A percentile compares a stretch with the other conserved stretches of the same genome.
These are phyloP conservation scores for Thamnophis elegans DNA, from an alignment of 2,797 vertebrate genomes.

Conservation along the genomic window DNA sequence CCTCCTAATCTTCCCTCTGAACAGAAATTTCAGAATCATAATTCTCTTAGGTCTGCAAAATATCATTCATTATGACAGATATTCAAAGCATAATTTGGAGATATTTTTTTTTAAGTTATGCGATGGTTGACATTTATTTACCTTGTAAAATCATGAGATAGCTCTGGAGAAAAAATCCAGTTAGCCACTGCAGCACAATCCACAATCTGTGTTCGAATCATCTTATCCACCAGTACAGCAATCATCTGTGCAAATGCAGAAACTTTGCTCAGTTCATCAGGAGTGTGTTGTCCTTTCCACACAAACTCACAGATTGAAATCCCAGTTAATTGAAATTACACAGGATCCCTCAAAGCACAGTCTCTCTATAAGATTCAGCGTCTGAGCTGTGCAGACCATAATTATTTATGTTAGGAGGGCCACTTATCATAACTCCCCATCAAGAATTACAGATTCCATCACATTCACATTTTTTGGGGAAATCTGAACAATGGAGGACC, in stretches of 20 bases:
- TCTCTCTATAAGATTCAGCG: not conserved
- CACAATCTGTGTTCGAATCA: constrained; percentile 96
- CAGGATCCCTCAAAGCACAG: not conserved
- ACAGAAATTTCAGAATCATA: not conserved
- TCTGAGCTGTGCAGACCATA: not conserved
- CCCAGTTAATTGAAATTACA: not conserved
- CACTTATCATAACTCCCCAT: not conserved
- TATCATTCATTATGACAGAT: not conserved
- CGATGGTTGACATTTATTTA: constrained; percentile 50
- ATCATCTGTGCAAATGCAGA: constrained; percentile 81
- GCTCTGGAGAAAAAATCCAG: constrained; percentile 97
- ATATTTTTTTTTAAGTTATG: not conserved
- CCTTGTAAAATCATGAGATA: constrained; percentile 96
- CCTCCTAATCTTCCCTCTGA: not conserved
- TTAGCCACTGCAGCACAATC: constrained; percentile 97
- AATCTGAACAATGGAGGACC: not conserved
- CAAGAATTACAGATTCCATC: not conserved
- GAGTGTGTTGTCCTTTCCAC: not conserved
- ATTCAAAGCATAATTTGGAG: not conserved
- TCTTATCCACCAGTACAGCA: constrained; percentile 93
- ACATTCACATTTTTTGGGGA: not conserved
- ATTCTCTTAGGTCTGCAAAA: not conserved
- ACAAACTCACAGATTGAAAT: not conserved
- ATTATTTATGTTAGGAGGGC: not conserved
- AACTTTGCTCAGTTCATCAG: not conserved